Percentiles rank a stretch among this genome's conserved stretches.
Conservation (phyloP, 2,888 invertebrate genomes). For the Camponotus fellah region DNA sequence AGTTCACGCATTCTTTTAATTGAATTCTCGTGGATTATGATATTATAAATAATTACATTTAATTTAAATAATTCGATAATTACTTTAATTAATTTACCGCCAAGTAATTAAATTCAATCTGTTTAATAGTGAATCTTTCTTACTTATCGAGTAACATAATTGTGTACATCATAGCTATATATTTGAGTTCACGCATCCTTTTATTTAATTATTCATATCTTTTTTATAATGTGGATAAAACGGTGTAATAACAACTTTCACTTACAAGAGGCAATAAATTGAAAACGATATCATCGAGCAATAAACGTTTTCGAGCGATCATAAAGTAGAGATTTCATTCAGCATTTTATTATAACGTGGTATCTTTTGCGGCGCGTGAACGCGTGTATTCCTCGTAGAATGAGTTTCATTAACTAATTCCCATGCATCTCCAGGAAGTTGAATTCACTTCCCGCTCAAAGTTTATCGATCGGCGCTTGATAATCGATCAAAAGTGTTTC, state of each 20-base stretch:
- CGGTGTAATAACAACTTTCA: conserved; percentile 15
- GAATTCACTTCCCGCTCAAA: neutral
- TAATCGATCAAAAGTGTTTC: conserved; percentile 4
- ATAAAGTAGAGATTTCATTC: conserved; percentile 13
- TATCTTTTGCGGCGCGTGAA: neutral
- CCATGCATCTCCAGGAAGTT: conserved; percentile 13
- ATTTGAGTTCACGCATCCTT: neutral
- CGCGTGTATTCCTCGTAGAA: neutral
- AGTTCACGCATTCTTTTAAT: neutral
- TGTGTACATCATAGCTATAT: neutral
- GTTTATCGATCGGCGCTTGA: neutral
- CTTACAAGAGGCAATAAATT: conserved; percentile 8
- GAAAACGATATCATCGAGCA: neutral
- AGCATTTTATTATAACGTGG: neutral
- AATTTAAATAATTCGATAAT: neutral
- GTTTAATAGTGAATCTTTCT: neutral
- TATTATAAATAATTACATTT: neutral
- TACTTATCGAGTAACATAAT: neutral
- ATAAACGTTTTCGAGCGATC: neutral
- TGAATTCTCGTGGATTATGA: neutral
- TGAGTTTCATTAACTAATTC: conserved; percentile 1
- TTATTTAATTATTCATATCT: neutral
- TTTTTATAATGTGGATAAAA: neutral
- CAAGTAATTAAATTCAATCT: neutral
- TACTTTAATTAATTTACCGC: neutral